A percentile compares a stretch with the other conserved stretches of the same genome.
Conservation (phyloP, 2,888 invertebrate genomes). For the Cylindroiulus punctatus region DNA sequence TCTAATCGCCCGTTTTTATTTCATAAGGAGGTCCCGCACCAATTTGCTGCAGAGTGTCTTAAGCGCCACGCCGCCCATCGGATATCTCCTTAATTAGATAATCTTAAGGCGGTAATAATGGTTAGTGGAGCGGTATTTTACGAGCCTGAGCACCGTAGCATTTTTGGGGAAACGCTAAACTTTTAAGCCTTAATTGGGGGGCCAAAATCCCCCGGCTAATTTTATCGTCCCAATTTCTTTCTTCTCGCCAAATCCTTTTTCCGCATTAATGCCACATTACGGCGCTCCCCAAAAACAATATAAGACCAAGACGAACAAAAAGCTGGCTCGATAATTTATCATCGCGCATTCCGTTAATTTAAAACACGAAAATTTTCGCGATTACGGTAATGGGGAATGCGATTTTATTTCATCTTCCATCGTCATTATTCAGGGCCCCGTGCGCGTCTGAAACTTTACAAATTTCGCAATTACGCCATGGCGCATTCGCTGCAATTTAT, state of each 20-base stretch:
- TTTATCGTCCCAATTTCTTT: neutral
- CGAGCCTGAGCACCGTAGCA: neutral
- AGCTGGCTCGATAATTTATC: neutral
- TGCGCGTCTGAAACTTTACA: neutral
- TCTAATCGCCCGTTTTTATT: neutral
- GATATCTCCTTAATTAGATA: conserved; percentile 12
- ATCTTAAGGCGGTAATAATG: neutral
- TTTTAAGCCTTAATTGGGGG: conserved; percentile 16
- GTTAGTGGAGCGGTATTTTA: neutral
- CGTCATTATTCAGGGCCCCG: neutral
- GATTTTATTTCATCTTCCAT: neutral
- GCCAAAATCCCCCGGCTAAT: neutral
- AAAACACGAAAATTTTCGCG: neutral
- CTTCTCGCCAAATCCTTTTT: neutral
- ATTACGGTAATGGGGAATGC: neutral
- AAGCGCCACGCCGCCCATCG: neutral
- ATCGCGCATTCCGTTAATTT: neutral
- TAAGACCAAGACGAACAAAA: neutral
- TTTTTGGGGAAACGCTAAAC: neutral
- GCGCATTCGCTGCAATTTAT: neutral
- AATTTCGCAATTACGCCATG: neutral
- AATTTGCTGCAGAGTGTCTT: too few relatives aligned
- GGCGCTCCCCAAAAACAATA: neutral
- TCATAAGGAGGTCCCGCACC: neutral
- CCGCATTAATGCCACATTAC: neutral